Evolutionary conservation across 2,797 vertebrate species (phyloP), one percentile per base, ranked within the genome.

Genomic region (Meda fulgida): DNA sequence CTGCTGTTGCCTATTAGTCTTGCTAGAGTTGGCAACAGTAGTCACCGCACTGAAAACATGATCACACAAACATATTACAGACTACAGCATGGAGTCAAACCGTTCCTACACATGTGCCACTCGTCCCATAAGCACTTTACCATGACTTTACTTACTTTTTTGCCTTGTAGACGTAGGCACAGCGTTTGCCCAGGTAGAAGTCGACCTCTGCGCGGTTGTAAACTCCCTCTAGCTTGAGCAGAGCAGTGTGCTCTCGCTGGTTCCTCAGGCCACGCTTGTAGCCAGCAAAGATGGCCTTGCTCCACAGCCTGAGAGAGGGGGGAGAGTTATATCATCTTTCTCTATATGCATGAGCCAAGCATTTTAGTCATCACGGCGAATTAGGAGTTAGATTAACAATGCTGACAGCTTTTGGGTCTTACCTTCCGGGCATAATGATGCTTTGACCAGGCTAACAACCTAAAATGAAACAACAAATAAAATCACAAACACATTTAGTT

Each of bases 141-240:
- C 0, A 4, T 16, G 40, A 10, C 23, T 19, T 16, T 2, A 93
- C 97, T 96, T 91, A 99, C 98, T 98, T 99, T 90, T 99, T 99
- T 82, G 98, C 98, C 94, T 99, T 99, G 94, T 99, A 99, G n/a
- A 99, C 97, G 38, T 99, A 99, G 72, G 97, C 98, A 76, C 98
- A 99, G 87, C 95, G 96, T 86, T 99, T 99, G 85, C 98, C 98
- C 87, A 99, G 93, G 93, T 99, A 99, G 93, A 98, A 99, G 72
- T 99, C 98, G 0, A 97, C 97, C 91, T 99, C 97, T 5, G 96
- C 91, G 0, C 97, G 94, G 14, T 94, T 96, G 93, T 99, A 99
- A 48, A 99, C 98, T 0, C 98, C 98, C 91, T 99, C 98, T 46
- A 99, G 92, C 92, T 99, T 99, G 89, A 99, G 96, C 11, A 99